Conservation (phyloP, 2,797 vertebrate genomes). For the Pachyuromys duprasi region DNA sequence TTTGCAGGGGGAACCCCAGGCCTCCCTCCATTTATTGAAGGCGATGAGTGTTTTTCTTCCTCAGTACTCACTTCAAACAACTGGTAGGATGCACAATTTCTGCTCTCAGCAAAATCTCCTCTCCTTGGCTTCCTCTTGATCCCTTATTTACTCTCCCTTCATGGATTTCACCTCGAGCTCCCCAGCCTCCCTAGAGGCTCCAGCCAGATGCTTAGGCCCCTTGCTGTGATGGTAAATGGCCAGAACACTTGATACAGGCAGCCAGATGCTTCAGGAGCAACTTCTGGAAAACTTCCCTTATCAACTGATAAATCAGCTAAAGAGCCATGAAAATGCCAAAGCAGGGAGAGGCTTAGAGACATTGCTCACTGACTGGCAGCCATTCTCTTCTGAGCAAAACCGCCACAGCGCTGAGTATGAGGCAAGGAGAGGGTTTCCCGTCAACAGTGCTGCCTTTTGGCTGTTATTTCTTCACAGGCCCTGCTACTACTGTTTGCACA, state of each 20-base stretch:
- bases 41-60: neutral
- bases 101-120: neutral
- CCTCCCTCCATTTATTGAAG: conserved; percentile 19
- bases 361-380: neutral
- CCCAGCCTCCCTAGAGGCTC: neutral
- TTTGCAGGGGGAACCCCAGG: conserved; percentile 32
- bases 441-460: conserved; percentile 61
- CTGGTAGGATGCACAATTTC: neutral
- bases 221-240: conserved; percentile 78
- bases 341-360: conserved; percentile 61
- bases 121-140: neutral
- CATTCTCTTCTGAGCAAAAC: conserved; percentile 70
- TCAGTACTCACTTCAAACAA: neutral
- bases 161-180: neutral
- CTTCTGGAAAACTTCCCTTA: conserved; percentile 83
- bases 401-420: conserved; percentile 77
- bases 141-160: neutral
- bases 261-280: conserved; percentile 79
- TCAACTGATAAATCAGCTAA: conserved; percentile 84
- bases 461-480: neutral
- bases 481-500: neutral
- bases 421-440: conserved; percentile 75
- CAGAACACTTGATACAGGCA: conserved; percentile 79
- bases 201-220: conserved; percentile 80
- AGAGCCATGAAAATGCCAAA: conserved; percentile 73